These are phyloP conservation scores for Dipodomys merriami DNA, from an alignment of 2,113 vertebrate genomes.

Conservation along the genomic window DNA sequence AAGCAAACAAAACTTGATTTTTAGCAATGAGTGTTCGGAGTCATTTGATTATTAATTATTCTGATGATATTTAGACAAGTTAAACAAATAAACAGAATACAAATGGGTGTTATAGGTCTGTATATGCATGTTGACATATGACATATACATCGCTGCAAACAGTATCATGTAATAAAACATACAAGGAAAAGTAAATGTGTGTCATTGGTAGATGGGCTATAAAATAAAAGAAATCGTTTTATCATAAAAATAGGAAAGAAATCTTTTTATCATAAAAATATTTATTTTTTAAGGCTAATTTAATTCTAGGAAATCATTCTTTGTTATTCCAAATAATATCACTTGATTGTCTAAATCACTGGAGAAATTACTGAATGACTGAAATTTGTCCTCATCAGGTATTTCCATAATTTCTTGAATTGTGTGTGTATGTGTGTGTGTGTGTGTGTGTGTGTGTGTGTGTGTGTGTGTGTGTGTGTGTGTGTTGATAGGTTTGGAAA, in stretches of 20 bases:
- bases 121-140: not conserved
- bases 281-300: not conserved
- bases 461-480: not conserved
- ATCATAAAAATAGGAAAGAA: not conserved
- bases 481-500: not conserved
- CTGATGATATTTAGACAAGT: not conserved
- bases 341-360: not conserved
- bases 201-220: rapidly evolving
- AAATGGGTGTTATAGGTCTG: rapidly evolving
- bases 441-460: not conserved
- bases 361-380: not conserved
- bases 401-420: not conserved
- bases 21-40: not conserved
- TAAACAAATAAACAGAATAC: not conserved
- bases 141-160: not conserved
- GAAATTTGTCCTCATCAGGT: not conserved
- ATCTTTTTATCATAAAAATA: not conserved
- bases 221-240: not conserved
- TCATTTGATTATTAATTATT: not conserved
- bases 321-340: not conserved
- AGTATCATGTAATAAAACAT: not conserved
- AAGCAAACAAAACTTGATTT: not conserved
- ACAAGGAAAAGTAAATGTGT: not conserved
- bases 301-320: not conserved
- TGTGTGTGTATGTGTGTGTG: not conserved